phyloP scores from a whole-genome alignment of 2,888 invertebrate species.

The Plebejus melissa region DNA sequence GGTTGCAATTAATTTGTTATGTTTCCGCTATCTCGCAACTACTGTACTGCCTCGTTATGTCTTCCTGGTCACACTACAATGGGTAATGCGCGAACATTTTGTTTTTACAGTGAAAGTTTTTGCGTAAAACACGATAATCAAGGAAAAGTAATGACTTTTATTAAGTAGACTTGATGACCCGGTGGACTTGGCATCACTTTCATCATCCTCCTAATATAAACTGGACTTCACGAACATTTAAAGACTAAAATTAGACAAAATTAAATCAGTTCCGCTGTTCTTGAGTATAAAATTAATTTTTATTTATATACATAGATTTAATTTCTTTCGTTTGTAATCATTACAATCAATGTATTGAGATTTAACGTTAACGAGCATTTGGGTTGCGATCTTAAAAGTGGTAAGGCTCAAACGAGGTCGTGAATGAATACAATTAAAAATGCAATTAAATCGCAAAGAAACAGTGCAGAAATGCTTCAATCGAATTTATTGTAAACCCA shows the following conservation, averaged over 20 bases:
- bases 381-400: background rate
- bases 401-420: background rate
- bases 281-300: too few relatives aligned
- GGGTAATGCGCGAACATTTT: background rate
- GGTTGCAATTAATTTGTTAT: slow-evolving; percentile 54
- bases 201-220: too few relatives aligned
- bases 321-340: too few relatives aligned
- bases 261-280: too few relatives aligned
- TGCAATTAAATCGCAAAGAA: slow-evolving; percentile 44
- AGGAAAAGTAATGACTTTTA: background rate
- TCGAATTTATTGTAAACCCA: slow-evolving; percentile 58
- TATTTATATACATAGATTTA: too few relatives aligned
- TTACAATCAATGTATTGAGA: background rate
- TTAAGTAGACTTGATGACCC: too few relatives aligned
- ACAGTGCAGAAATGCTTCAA: slow-evolving; percentile 43
- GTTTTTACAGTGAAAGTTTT: background rate
- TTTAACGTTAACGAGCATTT: background rate
- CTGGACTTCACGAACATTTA: too few relatives aligned
- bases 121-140: background rate
- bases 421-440: background rate
- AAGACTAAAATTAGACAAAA: too few relatives aligned
- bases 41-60: slow-evolving; percentile 3
- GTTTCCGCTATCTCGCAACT: slow-evolving; percentile 19
- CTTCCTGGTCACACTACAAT: background rate
- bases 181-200: too few relatives aligned